A percentile compares a stretch with the other conserved stretches of the same genome.
These are phyloP conservation scores for Telenomus remus DNA, from an alignment of 1,140 invertebrate genomes.

Conservation along the genomic window DNA sequence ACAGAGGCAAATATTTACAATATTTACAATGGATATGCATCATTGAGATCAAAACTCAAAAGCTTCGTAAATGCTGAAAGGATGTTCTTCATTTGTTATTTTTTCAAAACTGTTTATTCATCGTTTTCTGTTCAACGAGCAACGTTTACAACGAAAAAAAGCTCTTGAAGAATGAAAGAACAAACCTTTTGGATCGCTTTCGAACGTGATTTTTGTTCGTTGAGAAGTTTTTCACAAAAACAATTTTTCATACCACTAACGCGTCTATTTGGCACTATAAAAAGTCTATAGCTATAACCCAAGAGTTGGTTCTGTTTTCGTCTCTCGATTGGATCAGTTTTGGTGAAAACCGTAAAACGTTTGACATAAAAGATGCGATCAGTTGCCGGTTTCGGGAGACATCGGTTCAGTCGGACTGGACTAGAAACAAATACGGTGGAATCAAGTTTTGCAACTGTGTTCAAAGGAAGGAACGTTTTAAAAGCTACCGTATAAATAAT, in stretches of 20 bases:
- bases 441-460: constrained; percentile 1
- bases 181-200: constrained; percentile 31
- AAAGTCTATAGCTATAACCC: constrained; percentile 41
- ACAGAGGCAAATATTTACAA: constrained; percentile 65
- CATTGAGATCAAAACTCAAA: constrained; percentile 66
- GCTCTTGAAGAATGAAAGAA: constrained; percentile 17
- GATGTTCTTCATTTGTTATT: not conserved
- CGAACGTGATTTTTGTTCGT: constrained; percentile 7
- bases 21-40: constrained; percentile 65
- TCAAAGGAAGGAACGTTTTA: constrained; percentile 27
- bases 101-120: not conserved
- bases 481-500: constrained; percentile 49
- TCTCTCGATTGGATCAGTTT: constrained; percentile 13
- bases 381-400: constrained; percentile 9
- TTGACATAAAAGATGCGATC: constrained; percentile 25
- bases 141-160: not conserved
- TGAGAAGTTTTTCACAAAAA: constrained; percentile 16
- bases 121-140: not conserved
- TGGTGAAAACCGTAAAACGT: constrained; percentile 25
- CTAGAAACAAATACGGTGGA: constrained; percentile 47
- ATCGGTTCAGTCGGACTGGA: constrained; percentile 43
- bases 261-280: constrained; percentile 55
- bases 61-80: constrained; percentile 54
- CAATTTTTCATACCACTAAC: constrained; percentile 40
- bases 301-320: constrained; percentile 25